A percentile compares a stretch with the other conserved stretches of the same genome.
Conservation (phyloP, 2,888 invertebrate genomes). For the Electrophaes corylata region DNA sequence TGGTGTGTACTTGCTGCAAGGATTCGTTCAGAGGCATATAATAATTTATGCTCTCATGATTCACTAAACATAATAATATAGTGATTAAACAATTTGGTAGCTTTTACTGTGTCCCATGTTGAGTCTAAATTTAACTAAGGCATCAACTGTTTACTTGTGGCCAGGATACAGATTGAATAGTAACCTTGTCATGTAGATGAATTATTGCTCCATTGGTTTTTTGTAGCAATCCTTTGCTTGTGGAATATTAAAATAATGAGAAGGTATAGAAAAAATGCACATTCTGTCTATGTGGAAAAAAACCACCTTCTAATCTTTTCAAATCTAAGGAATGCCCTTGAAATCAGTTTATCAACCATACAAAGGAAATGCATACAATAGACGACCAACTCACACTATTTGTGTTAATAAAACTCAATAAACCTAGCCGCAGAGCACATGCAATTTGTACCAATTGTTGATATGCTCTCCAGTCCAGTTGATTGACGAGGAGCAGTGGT, state of each 20-base stretch:
- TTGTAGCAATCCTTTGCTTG: too few species aligned
- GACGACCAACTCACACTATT: constrained; percentile 4
- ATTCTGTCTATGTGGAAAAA: too few species aligned
- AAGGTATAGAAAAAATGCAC: too few species aligned
- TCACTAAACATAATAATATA: neutral
- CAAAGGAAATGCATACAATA: constrained; percentile 20
- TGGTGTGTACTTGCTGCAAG: neutral
- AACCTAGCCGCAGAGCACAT: constrained; percentile 2
- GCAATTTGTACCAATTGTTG: constrained; percentile 24
- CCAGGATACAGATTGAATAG: too few species aligned
- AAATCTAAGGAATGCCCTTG: neutral
- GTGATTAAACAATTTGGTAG: neutral
- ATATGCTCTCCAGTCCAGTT: neutral
- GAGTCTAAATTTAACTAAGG: too few species aligned
- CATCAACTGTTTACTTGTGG: too few species aligned
- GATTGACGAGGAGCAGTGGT: neutral
- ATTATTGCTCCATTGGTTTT: too few species aligned
- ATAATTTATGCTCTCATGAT: neutral
- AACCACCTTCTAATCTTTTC: too few species aligned
- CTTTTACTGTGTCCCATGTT: too few species aligned
- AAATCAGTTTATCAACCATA: neutral
- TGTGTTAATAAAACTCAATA: constrained; percentile 20
- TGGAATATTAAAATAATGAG: too few species aligned
- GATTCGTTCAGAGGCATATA: neutral
- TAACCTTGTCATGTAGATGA: too few species aligned